Conservation (phyloP, 2,888 invertebrate genomes). For the Catocala fraxini region DNA sequence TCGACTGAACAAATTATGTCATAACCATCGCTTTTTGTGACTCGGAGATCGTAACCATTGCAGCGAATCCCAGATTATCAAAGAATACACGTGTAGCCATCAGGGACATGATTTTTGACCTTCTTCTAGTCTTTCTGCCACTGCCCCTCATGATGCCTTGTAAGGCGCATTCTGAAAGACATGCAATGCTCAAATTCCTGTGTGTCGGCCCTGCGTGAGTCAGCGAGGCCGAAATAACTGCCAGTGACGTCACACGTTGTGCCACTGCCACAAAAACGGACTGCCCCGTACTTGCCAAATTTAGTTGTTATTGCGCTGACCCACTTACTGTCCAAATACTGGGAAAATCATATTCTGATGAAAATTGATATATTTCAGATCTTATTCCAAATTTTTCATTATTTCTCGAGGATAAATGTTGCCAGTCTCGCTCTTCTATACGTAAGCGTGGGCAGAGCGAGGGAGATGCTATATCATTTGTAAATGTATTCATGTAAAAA, state of each 20-base stretch:
- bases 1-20: slow-evolving; percentile 1
- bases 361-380: too few species aligned
- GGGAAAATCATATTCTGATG: slow-evolving; percentile 3
- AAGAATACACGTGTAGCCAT: neutral
- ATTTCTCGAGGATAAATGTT: too few species aligned
- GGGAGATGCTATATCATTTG: too few species aligned
- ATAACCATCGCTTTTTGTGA: neutral
- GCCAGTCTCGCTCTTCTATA: too few species aligned
- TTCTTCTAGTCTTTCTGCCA: neutral
- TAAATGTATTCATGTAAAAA: too few species aligned
- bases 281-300: slow-evolving; percentile 57
- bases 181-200: slow-evolving; percentile 47
- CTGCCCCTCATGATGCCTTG: slow-evolving; percentile 24
- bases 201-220: slow-evolving; percentile 48
- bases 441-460: too few species aligned
- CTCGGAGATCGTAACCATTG: neutral
- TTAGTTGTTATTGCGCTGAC: slow-evolving; percentile 60
- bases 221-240: slow-evolving; percentile 50
- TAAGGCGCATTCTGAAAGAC: slow-evolving; percentile 41
- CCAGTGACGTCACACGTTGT: slow-evolving; percentile 52
- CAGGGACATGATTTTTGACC: neutral
- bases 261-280: slow-evolving; percentile 54
- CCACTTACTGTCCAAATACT: slow-evolving; percentile 41
- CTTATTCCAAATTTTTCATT: too few species aligned
- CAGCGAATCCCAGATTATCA: neutral